Conservation (phyloP, 1,140 invertebrate genomes). For the Dinothrombium tinctorium region DNA sequence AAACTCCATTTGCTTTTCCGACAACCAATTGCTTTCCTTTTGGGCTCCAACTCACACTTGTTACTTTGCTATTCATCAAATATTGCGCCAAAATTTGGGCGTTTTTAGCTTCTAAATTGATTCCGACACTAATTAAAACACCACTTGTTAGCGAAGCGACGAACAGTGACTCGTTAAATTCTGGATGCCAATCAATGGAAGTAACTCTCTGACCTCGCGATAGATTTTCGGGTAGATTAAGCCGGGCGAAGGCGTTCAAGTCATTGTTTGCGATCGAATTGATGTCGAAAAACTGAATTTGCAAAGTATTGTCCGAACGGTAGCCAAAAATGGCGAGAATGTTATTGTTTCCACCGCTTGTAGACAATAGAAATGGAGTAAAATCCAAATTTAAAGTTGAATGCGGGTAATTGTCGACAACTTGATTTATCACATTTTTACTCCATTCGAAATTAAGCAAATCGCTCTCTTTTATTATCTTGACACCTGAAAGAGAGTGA, state of each 20-base stretch:
- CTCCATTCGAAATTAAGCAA: conserved; percentile 22
- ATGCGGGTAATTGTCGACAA: conserved; percentile 21
- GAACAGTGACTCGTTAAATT: conserved; percentile 7
- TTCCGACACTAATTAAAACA: conserved; percentile 8
- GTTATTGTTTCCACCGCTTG: conserved; percentile 3
- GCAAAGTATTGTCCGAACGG: not conserved
- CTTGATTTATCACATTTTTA: conserved; percentile 18
- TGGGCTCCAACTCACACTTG: conserved; percentile 39
- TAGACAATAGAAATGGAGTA: conserved; percentile 3
- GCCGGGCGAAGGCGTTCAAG: not conserved
- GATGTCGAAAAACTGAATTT: not conserved
- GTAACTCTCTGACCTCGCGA: not conserved
- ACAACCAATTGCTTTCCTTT: conserved; percentile 72
- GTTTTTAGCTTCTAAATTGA: not conserved
- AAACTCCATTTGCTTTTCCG: conserved; percentile 41
- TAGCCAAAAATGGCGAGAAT: conserved; percentile 4
- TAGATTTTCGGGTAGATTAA: not conserved
- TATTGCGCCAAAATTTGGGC: not conserved
- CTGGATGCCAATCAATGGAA: conserved; percentile 9
- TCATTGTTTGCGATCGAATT: not conserved
- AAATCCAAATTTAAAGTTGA: conserved; percentile 23
- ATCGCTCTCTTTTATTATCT: conserved; percentile 19
- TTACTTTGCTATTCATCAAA: not conserved
- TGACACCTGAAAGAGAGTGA: conserved; percentile 18
- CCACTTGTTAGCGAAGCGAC: conserved; percentile 3